Base-by-base conservation (phyloP, 2,113 vertebrate species). In the Dipodomys spectabilis region DNA sequence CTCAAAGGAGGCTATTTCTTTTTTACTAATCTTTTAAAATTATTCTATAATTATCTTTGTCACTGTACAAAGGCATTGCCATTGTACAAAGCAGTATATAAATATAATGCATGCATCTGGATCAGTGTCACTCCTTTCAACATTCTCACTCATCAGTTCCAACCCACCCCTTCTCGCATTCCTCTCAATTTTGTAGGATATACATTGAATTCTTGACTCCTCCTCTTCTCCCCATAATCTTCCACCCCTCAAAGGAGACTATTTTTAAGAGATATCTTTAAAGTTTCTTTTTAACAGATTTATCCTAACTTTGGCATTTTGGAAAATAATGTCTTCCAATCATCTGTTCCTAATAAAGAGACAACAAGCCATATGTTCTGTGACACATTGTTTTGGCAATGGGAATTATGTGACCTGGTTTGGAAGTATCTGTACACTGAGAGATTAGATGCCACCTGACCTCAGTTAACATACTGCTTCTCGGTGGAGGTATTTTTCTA, bases 351-450 rank as follows among this genome's bases (percentile, higher is more conserved):
- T 97, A 90, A 96, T 96, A 95, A 96, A 96, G 93, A 96, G 92
- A 92, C 83, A 96, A 94, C 64, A 86, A 92, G 69, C 92, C 95
- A 92, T 96, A 96, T 96, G 92, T 93, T 97, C 68, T 97, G 95
- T 96, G 94, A 97, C 96, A 96, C 96, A 96, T 82, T 92, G 91
- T 90, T 95, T 96, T 90, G 92, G 94, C 96, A 86, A 80, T 53
- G 92, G 71, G 4, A 23, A 68, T 94, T 81, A 87, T 82, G 69
- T 9, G 86, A 96, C 93, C 79, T 77, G 78, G 87, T 94, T 97
- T 95, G 96, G 94, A 96, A 97, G 32, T 64, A 69, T 0, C 0
- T 45, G 81, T 86, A 97, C 57, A 79, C 77, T 95, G 71, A 82
- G 86, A 96, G 92, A 95, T 97, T 96, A 92, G 81, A 92, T 95